Evolutionary conservation across 2,888 invertebrate genomes (phyloP), one percentile per base, ranked within the genome.

Genomic region (Drosophila suboccidentalis): DNA sequence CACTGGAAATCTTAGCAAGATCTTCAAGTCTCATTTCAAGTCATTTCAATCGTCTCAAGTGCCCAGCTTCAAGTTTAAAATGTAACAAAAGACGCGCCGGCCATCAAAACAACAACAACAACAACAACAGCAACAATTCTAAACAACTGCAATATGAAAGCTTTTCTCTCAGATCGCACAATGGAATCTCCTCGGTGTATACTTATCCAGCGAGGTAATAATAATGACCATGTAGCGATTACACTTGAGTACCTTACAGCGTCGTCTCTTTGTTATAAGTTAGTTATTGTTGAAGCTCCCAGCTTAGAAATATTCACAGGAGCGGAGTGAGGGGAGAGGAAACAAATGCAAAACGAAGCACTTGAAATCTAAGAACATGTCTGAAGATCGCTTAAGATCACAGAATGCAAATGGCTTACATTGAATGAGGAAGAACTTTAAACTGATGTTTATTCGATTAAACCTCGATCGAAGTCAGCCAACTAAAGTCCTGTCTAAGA

Each of bases 141-240:
- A n/a, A 62, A 50, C 57, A 76, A 71, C 51, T 66, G 70, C 74
- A 80, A 74, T 82, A 88, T 80, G 83, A 82, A 82, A 87, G 86
- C 88, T 88, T 82, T 82, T 82, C 88, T 53, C 47, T 57, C 58
- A 58, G 32, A 71, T 58, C 51, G 68, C 38, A 81, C 79, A 73
- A 77, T 76, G 68, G 58, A 51, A 73, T 68, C 78, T 53, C 36
- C 54, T n/a, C 60, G 44, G 53, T 61, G 86, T 86, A 77, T 80
- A 82, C 71, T 83, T 84, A 86, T 70, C 78, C 73, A 50, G 72
- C 79, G 66, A 86, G 87, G 87, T 86, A 87, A 87, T 78, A 77
- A 85, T 87, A 87, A 85, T 87, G 89, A 87, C 85, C 85, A 75
- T 87, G 87, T 87, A 82, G 82, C 85, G 80, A 89, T 85, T 85